Conservation (phyloP, 2,888 invertebrate genomes). For the Lasius platythorax region DNA sequence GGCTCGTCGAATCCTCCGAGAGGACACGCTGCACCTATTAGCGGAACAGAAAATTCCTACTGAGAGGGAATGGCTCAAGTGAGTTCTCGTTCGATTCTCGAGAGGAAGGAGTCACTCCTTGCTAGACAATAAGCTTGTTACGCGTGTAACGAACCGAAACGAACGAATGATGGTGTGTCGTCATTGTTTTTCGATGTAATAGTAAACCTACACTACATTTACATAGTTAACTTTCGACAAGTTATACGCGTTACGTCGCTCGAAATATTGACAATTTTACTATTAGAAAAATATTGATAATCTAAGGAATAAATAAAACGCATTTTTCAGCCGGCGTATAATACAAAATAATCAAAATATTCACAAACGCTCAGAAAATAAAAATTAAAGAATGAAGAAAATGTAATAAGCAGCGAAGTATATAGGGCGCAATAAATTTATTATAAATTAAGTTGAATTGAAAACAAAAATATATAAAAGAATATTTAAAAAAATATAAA, state of each 20-base stretch:
- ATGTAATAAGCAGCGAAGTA: too few relatives aligned
- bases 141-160: constrained; percentile 65
- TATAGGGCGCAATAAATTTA: too few relatives aligned
- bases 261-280: not conserved
- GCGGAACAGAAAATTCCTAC: not conserved
- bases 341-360: too few relatives aligned
- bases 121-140: constrained; percentile 64
- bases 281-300: not conserved
- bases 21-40: constrained; percentile 23
- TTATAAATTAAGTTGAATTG: too few relatives aligned
- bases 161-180: constrained; percentile 52
- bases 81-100: constrained; percentile 24
- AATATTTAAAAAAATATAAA: too few relatives aligned
- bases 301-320: too few relatives aligned
- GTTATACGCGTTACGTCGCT: not conserved
- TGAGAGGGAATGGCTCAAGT: not conserved
- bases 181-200: constrained; percentile 14
- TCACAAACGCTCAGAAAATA: too few relatives aligned
- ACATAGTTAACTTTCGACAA: not conserved
- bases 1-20: not conserved
- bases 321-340: too few relatives aligned
- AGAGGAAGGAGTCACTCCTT: constrained; percentile 40
- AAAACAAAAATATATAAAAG: too few relatives aligned
- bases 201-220: not conserved
- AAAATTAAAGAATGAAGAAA: too few relatives aligned